Base-by-base conservation (phyloP, 2,797 vertebrate genomes). In the Crenichthys baileyi region DNA sequence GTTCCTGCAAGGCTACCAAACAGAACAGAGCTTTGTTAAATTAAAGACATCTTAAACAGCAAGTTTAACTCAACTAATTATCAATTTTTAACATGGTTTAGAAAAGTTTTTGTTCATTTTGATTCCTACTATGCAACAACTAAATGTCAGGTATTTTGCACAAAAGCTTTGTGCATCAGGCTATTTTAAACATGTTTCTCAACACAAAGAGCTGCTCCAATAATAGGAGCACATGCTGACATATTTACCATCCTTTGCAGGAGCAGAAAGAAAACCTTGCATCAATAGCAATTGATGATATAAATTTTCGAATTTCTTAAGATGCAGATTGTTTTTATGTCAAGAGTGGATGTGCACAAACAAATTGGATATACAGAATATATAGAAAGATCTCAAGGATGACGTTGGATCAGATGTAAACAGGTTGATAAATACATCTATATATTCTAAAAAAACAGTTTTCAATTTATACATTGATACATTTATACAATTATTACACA, bases 51-150 rank as follows among this genome's bases (percentile, higher is more conserved):
- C 58, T 60, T 36, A 44, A 72, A 63, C 70, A 56, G 65, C 5
- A 24, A 26, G 63, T 77, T 67, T 73, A 51, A 24, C 70, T 22
- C 48, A 16, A 29, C 50, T 80, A 56, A 29, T 73, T 71, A 26
- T 58, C 60, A 12, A 0, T 4, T 72, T 70, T 73, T 29, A 22
- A 71, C 22, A 80, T 18, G 53, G 31, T 55, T 79, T 8, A 78
- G 13, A 39, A 73, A 80, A 36, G 4, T 13, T 81, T 74, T 88
- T 78, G 74, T 18, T 74, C 9, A 7, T 6, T 41, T 58, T 65
- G 61, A 86, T 60, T 75, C 84, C 88, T 89, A 81, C 88, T 80
- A 89, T 73, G 84, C 58, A 83, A 85, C 85, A 56, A 26, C 18
- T 77, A 82, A 74, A 56, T 67, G n/a, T 60, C 56, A 77, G 63